Evolutionary conservation across 2,888 invertebrate species (phyloP), one percentile per base, ranked within the genome.

Genomic region (Lypha dubia): DNA sequence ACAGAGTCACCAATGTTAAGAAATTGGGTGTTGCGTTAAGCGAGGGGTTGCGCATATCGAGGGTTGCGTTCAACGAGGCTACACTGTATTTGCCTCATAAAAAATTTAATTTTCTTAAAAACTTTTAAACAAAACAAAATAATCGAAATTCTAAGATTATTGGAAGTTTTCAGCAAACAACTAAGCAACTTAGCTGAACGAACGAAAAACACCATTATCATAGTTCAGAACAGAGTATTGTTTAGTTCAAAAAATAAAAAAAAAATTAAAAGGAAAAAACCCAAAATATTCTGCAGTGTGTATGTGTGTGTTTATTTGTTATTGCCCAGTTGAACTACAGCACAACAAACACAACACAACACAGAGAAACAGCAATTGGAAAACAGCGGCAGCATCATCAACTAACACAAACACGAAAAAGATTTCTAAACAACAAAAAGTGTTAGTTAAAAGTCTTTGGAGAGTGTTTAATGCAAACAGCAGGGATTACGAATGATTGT

Each of bases 361-460:
- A n/a, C n/a, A n/a, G n/a, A n/a, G 5, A 3, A 32, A 35, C 35
- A 49, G 20, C 13, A 67, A 46, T 7, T 22, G 17, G 46, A 9
- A 22, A 38, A 7, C 38, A 56, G 9, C 38, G 13, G 13, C 24
- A n/a, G 28, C 22, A 9, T 6, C 63, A 28, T 9, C 28, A 58
- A 17, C 28, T 5, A 28, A 20, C 20, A 67, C n/a, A n/a, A 44
- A n/a, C n/a, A n/a, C n/a, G n/a, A n/a, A n/a, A 28, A 70, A 71
- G 17, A 62, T 24, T 73, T 38, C 60, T 51, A 51, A 77, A 41
- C 49, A 77, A 38, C 56, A 71, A 35, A 77, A 75, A 38, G 46
- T 70, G 62, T 68, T 70, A 62, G 63, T 70, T 75, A 81, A 75
- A 81, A 81, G 68, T 75, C 81, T 56, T 81, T 75, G 75, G 75